Evolutionary conservation across 2,113 vertebrate genomes (phyloP), one percentile per base, ranked within the genome.

Genomic region (Mesembrinibis cayennensis): DNA sequence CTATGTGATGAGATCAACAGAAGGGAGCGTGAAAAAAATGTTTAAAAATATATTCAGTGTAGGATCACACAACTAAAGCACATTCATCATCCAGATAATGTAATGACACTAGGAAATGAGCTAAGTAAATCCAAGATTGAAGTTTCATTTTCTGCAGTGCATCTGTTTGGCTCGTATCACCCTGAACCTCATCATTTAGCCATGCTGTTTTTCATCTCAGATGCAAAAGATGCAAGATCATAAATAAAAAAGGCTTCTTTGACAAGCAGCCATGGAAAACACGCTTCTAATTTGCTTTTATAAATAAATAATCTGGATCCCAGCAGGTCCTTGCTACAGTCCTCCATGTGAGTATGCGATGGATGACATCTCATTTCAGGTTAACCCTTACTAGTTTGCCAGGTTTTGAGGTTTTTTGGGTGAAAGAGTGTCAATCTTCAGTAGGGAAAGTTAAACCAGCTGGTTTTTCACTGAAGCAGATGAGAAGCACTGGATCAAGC

Each of bases 71-170:
- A 76, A 77, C 78, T 18, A 38, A 56, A 76, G 84, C 58, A 53
- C 84, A 96, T 97, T 59, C 91, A 96, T 96, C 96, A 96, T 61
- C 40, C 0, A 9, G 78, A 91, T 69, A 91, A 76, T 63, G 87
- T 63, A 91, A 85, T 76, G 90, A 94, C 95, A 96, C 84, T 42
- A 91, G 96, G 95, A 96, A 96, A 96, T 96, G 94, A 96, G 89
- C 90, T 94, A 78, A 96, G 93, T 67, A 84, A 96, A 96, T 70
- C 88, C 76, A 79, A 91, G 84, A 91, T 1, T 85, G 93, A 96
- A 94, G 89, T 76, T 67, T 76, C 83, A 89, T 93, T 89, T 93
- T 94, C 81, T 91, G 84, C 95, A 95, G 84, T 82, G 92, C 92
- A 97, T 96, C 91, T 96, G 95, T 94, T 95, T 94, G 95, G 95